phyloP scores from a whole-genome alignment of 2,888 invertebrate genomes.

The Mallateleia sp. region DNA sequence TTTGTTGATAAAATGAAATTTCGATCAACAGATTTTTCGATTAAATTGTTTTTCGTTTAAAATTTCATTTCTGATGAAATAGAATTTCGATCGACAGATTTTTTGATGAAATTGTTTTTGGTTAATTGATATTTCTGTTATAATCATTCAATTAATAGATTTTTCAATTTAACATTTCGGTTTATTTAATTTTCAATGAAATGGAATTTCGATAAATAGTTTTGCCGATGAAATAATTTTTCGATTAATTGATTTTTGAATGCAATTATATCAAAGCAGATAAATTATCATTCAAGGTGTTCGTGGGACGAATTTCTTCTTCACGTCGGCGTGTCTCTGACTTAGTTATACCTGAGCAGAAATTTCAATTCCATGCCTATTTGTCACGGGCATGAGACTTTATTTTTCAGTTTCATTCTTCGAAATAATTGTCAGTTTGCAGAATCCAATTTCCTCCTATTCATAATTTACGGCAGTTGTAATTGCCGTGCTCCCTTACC shows the following conservation, averaged over 20 bases:
- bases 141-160: too few species aligned
- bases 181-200: too few species aligned
- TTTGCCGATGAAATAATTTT: too few species aligned
- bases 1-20: too few species aligned
- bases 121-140: too few species aligned
- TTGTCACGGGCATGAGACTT: slow-evolving; percentile 35
- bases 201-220: too few species aligned
- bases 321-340: slow-evolving; percentile 1
- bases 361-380: slow-evolving; percentile 45
- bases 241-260: background rate
- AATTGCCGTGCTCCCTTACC: slow-evolving; percentile 48
- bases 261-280: slow-evolving; percentile 1
- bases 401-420: slow-evolving; percentile 46
- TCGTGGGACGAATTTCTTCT: slow-evolving; percentile 20
- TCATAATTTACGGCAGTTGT: slow-evolving; percentile 27
- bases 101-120: too few species aligned
- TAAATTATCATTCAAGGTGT: slow-evolving; percentile 13
- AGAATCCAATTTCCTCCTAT: slow-evolving; percentile 49
- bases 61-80: too few species aligned
- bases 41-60: too few species aligned
- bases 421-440: slow-evolving; percentile 55
- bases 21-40: too few species aligned
- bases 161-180: too few species aligned
- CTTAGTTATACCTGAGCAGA: slow-evolving; percentile 13
- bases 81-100: too few species aligned